Evolutionary conservation across 2,888 invertebrate genomes (phyloP).

Genomic region (Scaptodrosophila latifasciaeformis): DNA sequence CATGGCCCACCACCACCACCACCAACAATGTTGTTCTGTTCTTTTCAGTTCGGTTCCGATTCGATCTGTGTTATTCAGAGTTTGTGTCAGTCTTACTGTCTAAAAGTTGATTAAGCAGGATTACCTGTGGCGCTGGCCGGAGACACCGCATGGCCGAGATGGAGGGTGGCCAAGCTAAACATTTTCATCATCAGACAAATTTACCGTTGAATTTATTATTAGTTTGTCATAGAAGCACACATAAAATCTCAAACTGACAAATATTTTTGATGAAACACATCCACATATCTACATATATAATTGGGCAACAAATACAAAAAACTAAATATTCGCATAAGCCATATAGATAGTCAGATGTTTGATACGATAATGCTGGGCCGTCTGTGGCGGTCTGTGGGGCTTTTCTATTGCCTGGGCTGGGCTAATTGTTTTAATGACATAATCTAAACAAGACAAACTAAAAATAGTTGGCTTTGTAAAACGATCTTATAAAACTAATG

Average conservation of each 20-base stretch:
- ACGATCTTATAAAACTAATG: slow-evolving; percentile 46
- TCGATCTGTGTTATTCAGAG: no score
- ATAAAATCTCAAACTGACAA: slow-evolving; percentile 20
- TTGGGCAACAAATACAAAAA: slow-evolving; percentile 61
- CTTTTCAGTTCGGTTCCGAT: no score
- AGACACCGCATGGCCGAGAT: slow-evolving; percentile 43
- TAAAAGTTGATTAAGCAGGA: no score
- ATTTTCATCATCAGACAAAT: slow-evolving; percentile 35
- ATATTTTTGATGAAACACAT: no score
- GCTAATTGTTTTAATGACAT: slow-evolving; percentile 62
- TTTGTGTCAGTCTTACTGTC: no score
- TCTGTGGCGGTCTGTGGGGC: no score
- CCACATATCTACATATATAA: slow-evolving; percentile 42
- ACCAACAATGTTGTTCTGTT: no score
- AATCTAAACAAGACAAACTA: slow-evolving; percentile 28
- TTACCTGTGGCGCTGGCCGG: slow-evolving; percentile 24
- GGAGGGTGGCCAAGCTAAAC: slow-evolving; percentile 33
- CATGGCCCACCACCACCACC: no score
- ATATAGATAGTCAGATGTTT: not conserved
- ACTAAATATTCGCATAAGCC: not conserved
- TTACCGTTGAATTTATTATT: slow-evolving; percentile 69
- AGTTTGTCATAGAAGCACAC: slow-evolving; percentile 61
- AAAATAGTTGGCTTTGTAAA: no score
- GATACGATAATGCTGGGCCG: slow-evolving; percentile 1
- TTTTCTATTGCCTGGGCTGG: no score